Base-by-base conservation (phyloP, 2,113 vertebrate genomes). In the Cavia aperea region DNA sequence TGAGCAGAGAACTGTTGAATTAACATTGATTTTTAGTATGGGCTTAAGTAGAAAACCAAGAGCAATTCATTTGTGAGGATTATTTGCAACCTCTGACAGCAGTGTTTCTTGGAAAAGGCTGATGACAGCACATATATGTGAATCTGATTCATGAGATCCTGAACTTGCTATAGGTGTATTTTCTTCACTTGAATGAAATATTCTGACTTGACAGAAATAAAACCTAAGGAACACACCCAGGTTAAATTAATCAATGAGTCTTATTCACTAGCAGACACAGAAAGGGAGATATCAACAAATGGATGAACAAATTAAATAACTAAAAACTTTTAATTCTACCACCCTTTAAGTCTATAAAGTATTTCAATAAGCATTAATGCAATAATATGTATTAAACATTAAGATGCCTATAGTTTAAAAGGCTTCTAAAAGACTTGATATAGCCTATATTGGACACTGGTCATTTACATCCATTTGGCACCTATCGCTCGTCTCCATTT, bases 21-120 rank as follows among this genome's bases (percentile, higher is more conserved):
- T 95, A 95, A 90, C 92, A 93, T 92, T 95, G 93, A 95, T 96
- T 93, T 96, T 94, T 87, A 93, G 75, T 93, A 93, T 70, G n/a
- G 43, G 29, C 49, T 94, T 89, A 16, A 84, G 49, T 68, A 92
- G 83, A 95, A 92, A 96, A 85, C 62, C 8, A 60, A 93, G 84
- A 95, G 92, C n/a, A 93, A 96, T 94, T 92, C 86, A 95, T 91
- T 85, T 94, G 83, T 79, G 56, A 88, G 36, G 39, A 39, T 88
- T 94, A 94, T 92, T 84, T 87, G 16, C 65, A 89, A 94, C 16
- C 21, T 79, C 81, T 88, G 88, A 92, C 58, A 96, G 95, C 65
- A 89, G 62, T n/a, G 43, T 91, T 96, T 95, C 84, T 95, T 87
- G 78, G 65, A 81, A 96, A 93, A 82, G 26, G 33, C 82, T 92